phyloP scores from a whole-genome alignment of 2,113 vertebrate genomes.

The Chrysochloris asiatica region DNA sequence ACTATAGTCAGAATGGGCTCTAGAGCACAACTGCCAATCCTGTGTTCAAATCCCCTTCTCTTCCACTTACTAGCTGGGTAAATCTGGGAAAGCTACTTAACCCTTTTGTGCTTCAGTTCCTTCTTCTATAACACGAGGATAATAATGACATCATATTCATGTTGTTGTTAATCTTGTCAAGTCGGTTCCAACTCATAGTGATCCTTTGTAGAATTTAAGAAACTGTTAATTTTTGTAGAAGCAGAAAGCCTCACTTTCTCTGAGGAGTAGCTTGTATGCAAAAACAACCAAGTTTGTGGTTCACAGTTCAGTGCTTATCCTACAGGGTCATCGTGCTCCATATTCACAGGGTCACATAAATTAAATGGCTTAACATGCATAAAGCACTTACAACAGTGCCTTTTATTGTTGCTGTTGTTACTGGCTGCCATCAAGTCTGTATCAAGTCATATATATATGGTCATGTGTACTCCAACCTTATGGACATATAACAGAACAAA shows the following conservation, averaged over 20 bases:
- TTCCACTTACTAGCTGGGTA: not conserved
- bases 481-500: not conserved
- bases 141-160: not conserved
- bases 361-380: not conserved
- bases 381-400: not conserved
- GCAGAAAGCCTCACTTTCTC: too few relatives aligned
- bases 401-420: not conserved
- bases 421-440: not conserved
- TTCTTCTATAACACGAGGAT: not conserved
- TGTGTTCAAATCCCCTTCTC: conserved; percentile 9
- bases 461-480: not conserved
- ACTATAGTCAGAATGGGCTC: not conserved
- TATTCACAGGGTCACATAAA: not conserved
- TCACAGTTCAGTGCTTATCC: too few relatives aligned
- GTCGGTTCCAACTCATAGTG: too few relatives aligned
- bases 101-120: not conserved
- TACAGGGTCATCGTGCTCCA: too few relatives aligned
- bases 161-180: too few relatives aligned
- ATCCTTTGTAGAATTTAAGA: too few relatives aligned
- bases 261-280: too few relatives aligned
- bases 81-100: not conserved
- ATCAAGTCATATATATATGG: not conserved
- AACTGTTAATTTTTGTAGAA: too few relatives aligned
- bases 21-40: not conserved
- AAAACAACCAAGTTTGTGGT: too few relatives aligned